These are phyloP conservation scores for Agelastica alni DNA, from an alignment of 2,888 invertebrate species.

Conservation along the genomic window DNA sequence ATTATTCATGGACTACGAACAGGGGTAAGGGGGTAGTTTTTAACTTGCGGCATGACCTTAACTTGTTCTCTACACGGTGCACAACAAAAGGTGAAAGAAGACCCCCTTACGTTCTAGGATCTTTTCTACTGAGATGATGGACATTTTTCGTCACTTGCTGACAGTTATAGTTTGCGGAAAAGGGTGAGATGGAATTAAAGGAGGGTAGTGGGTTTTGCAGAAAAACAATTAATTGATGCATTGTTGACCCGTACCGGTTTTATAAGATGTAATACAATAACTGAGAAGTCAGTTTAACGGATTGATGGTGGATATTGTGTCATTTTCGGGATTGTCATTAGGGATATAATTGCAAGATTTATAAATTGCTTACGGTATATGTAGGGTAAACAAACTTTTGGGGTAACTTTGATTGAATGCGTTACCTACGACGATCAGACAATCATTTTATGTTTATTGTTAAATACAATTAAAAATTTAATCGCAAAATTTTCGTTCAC, in stretches of 20 bases:
- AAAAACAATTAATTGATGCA: conserved; percentile 33
- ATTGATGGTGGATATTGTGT: conserved; percentile 13
- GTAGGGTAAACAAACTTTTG: background rate
- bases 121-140: conserved; percentile 25
- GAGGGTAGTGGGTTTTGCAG: conserved; percentile 24
- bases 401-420: no score
- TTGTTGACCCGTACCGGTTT: conserved; percentile 25
- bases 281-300: conserved; percentile 20
- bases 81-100: conserved; percentile 15
- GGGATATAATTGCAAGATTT: conserved; percentile 3
- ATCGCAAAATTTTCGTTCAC: no score
- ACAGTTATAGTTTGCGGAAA: conserved; percentile 41
- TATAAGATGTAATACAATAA: conserved; percentile 13
- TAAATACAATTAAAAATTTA: no score
- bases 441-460: no score
- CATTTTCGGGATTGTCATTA: conserved; percentile 12
- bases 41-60: conserved; percentile 50
- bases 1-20: conserved; percentile 39
- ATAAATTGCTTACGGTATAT: background rate
- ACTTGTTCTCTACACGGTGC: conserved; percentile 24
- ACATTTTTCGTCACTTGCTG: conserved; percentile 38
- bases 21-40: conserved; percentile 37
- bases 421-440: no score
- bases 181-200: conserved; percentile 27
- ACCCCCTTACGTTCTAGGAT: conserved; percentile 1